Evolutionary conservation across 2,888 invertebrate genomes (phyloP), one percentile per base, ranked within the genome.

Genomic region (Rhingia rostrata): DNA sequence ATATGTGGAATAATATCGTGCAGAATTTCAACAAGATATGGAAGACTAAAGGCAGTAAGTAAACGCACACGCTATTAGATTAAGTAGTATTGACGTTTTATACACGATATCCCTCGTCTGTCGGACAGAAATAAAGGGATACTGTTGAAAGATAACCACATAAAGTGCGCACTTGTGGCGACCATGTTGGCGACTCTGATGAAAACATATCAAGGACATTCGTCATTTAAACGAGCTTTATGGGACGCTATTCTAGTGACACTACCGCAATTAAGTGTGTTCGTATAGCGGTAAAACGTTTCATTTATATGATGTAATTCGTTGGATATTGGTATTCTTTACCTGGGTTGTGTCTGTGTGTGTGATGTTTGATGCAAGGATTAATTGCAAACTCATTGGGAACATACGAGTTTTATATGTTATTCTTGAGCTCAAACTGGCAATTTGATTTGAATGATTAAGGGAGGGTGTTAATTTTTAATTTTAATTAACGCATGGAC

Each of bases 1-100:
- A 53, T 72, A 84, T 86, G 79, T 86, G 86, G 86, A 86, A 83
- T 86, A 86, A 80, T 80, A 80, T 86, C 54, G 80, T 86, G 63
- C 83, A 83, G 66, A 83, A 83, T 64, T 80, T 86, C 33, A 83
- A 80, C 75, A 86, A 69, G 73, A 79, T 86, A 70, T 86, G 86
- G 86, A 83, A 73, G 43, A 70, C 61, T 74, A 82, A 69, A 67
- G 67, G 66, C 69, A 72, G 86, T 86, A 70, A 86, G 82, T 86
- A 61, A 22, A 32, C 32, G 32, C n/a, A 53, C 14, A 22, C 33
- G 39, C 7, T 22, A 60, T 60, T 51, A 33, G 51, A 14, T 60
- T 41, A 51, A 78, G 43, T 75, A 9, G 7, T 22, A 22, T 9
- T 22, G 64, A 22, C 37, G 64, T 64, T 54, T 58, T 64, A 58